Conservation (phyloP, 2,888 invertebrate genomes). For the Diadegma fenestrale region DNA sequence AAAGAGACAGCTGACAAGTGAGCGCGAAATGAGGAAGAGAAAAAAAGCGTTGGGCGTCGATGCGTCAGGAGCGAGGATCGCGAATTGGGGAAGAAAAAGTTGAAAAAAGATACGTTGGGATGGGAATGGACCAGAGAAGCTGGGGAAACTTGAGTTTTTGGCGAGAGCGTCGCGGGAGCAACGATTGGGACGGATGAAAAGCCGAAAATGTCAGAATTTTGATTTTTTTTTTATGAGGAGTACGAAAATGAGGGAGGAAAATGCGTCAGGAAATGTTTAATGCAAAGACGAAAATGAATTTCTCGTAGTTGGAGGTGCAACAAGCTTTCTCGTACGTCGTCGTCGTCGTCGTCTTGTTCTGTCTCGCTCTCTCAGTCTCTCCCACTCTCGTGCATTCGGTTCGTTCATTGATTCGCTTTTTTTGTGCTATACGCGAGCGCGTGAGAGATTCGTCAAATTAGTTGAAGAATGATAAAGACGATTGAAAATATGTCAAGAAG, state of each 20-base stretch:
- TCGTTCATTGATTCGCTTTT: slow-evolving; percentile 66
- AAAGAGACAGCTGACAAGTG: background rate
- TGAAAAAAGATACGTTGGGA: background rate
- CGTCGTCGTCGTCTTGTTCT: slow-evolving; percentile 9
- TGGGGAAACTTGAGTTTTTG: slow-evolving; percentile 45
- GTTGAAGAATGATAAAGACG: slow-evolving; percentile 6
- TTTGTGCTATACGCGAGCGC: slow-evolving; percentile 49
- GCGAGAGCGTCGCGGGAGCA: background rate
- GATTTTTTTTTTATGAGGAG: background rate
- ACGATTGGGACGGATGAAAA: background rate
- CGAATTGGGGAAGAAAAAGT: slow-evolving; percentile 6
- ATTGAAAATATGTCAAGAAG: slow-evolving; percentile 1
- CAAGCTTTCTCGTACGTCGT: slow-evolving; percentile 63
- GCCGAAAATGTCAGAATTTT: background rate
- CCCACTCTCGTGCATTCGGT: slow-evolving; percentile 28
- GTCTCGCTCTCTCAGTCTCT: slow-evolving; percentile 37
- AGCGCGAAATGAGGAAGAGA: background rate
- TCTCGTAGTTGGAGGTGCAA: slow-evolving; percentile 53
- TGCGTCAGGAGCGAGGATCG: background rate
- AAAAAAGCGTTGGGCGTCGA: background rate
- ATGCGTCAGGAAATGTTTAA: slow-evolving; percentile 11
- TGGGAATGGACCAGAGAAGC: slow-evolving; percentile 32
- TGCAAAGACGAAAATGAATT: slow-evolving; percentile 44
- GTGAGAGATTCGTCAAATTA: slow-evolving; percentile 38
- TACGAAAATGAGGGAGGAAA: slow-evolving; percentile 6